Evolutionary conservation across 2,888 invertebrate genomes (phyloP).

Genomic region (Lutraria lutraria): DNA sequence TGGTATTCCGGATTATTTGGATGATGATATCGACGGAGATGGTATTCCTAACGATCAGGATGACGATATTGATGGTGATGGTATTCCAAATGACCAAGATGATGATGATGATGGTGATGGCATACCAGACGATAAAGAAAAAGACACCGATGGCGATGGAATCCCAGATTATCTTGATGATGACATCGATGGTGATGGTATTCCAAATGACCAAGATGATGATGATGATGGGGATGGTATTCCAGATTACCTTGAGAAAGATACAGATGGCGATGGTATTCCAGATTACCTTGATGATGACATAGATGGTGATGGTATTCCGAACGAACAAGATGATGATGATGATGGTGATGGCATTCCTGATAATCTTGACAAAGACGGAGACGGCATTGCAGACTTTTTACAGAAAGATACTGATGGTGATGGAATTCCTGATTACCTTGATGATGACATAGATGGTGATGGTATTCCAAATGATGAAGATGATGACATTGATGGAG

Average conservation of each 20-base stretch:
- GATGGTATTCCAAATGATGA: slow-evolving; percentile 84
- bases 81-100: slow-evolving; percentile 78
- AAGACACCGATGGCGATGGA: slow-evolving; percentile 74
- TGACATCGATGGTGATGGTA: slow-evolving; percentile 83
- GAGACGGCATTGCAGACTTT: slow-evolving; percentile 82
- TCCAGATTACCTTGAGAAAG: slow-evolving; percentile 77
- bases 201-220: slow-evolving; percentile 73
- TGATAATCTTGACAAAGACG: slow-evolving; percentile 77
- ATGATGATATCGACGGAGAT: slow-evolving; percentile 76
- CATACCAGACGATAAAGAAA: slow-evolving; percentile 75
- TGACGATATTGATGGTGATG: slow-evolving; percentile 80
- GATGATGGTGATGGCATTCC: slow-evolving; percentile 85
- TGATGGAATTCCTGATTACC: slow-evolving; percentile 80
- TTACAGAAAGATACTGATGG: slow-evolving; percentile 79
- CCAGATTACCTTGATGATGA: slow-evolving; percentile 73
- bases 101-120: slow-evolving; percentile 78
- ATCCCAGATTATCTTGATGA: slow-evolving; percentile 76
- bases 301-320: slow-evolving; percentile 81
- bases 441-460: slow-evolving; percentile 81
- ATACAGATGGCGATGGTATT: slow-evolving; percentile 79
- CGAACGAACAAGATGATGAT: slow-evolving; percentile 80
- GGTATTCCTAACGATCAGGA: slow-evolving; percentile 76
- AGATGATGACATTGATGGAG: slow-evolving; percentile 80
- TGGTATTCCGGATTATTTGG: slow-evolving; percentile 82
- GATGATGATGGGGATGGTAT: slow-evolving; percentile 82